A percentile compares a stretch with the other conserved stretches of the same genome.
Conservation (phyloP, 2,113 vertebrate genomes). For the Cyprinodon tularosa region DNA sequence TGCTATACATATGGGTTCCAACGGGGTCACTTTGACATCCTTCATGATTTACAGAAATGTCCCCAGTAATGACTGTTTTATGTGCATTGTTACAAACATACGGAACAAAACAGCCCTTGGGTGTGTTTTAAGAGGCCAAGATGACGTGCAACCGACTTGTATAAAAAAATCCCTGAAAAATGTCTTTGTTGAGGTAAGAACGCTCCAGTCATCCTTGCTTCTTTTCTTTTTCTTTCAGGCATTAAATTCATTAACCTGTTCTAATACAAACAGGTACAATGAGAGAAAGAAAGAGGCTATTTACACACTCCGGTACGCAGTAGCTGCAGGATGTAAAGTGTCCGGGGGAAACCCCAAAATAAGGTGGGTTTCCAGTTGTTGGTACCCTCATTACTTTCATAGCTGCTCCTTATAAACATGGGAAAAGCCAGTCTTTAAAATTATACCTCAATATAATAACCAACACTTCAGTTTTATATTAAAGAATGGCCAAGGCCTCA, state of each 20-base stretch:
- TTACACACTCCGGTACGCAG: constrained; percentile 55
- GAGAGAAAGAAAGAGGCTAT: constrained; percentile 49
- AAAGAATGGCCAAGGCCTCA: constrained; percentile 46
- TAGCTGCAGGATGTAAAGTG: constrained; percentile 65
- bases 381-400: constrained; percentile 39
- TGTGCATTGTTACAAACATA: constrained; percentile 72
- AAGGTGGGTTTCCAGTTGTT: constrained; percentile 34
- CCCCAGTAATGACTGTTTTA: constrained; percentile 49
- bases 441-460: constrained; percentile 25
- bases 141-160: constrained; percentile 62
- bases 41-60: constrained; percentile 68
- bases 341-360: constrained; percentile 16
- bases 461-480: constrained; percentile 25
- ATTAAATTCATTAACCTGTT: constrained; percentile 50
- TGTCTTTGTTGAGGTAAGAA: constrained; percentile 75
- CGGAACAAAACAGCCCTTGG: constrained; percentile 69
- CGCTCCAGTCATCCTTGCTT: constrained; percentile 55
- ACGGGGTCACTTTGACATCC: constrained; percentile 65
- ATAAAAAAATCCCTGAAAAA: constrained; percentile 76
- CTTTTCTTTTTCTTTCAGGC: constrained; percentile 51
- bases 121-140: constrained; percentile 66
- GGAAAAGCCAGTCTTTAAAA: constrained; percentile 28
- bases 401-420: constrained; percentile 21
- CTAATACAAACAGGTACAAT: constrained; percentile 55
- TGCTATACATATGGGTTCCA: constrained; percentile 62